Conservation (phyloP, 1,140 invertebrate genomes). For the Harlomillsia oculata region DNA sequence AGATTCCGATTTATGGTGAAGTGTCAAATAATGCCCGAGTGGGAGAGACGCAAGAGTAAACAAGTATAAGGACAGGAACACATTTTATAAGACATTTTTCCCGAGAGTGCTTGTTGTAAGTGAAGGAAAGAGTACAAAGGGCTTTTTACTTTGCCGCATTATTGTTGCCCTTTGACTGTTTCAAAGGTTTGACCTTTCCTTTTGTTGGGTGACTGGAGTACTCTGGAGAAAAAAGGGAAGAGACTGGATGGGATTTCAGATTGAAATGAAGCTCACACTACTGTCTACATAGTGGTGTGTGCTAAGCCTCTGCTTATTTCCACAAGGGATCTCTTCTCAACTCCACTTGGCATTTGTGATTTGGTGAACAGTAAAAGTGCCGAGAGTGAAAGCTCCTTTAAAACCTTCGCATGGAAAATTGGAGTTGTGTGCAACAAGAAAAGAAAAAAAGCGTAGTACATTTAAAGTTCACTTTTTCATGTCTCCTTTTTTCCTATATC, state of each 20-base stretch:
- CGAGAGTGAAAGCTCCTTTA: background rate
- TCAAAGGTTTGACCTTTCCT: constrained; percentile 6
- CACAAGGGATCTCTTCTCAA: no score
- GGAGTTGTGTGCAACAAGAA: background rate
- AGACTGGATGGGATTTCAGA: background rate
- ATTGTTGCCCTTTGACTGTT: constrained; percentile 8
- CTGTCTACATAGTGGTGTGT: background rate
- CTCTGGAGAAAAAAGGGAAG: background rate
- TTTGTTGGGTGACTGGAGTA: background rate
- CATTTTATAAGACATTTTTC: no score
- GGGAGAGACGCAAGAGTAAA: no score
- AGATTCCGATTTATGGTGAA: no score
- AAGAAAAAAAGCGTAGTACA: no score
- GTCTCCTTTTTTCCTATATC: no score
- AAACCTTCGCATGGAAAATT: background rate
- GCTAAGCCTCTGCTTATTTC: background rate
- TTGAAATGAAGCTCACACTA: constrained; percentile 1
- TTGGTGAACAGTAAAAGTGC: background rate
- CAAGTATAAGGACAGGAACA: no score
- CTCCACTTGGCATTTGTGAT: background rate
- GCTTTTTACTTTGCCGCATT: background rate
- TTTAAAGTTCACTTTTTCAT: no score
- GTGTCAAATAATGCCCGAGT: no score
- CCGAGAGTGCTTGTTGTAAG: background rate
- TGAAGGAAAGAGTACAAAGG: background rate